Conservation (phyloP, 2,113 vertebrate genomes). For the Oxygymnocypris stewartii region DNA sequence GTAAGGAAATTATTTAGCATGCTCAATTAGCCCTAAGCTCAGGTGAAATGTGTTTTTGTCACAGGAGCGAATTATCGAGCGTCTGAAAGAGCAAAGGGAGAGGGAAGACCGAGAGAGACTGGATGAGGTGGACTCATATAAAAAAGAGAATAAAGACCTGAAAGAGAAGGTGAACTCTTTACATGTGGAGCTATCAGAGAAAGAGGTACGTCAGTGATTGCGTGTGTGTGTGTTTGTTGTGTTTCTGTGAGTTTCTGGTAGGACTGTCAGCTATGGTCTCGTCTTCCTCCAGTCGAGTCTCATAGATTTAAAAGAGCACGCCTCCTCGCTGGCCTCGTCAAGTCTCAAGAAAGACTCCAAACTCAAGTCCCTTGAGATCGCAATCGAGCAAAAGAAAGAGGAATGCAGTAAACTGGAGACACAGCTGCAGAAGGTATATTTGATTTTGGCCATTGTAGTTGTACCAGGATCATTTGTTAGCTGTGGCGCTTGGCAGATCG, state of each 20-base stretch:
- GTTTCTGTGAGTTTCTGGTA: not conserved
- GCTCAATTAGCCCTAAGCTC: not conserved
- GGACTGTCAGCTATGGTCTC: slow-evolving; percentile 42
- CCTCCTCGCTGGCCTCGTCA: slow-evolving; percentile 93
- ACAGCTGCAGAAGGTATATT: slow-evolving; percentile 83
- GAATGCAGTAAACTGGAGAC: slow-evolving; percentile 99
- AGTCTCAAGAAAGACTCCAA: slow-evolving; percentile 97
- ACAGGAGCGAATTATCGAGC: slow-evolving; percentile 98
- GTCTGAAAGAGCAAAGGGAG: slow-evolving; percentile 97
- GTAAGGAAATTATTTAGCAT: not conserved
- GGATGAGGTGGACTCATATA: slow-evolving; percentile 93
- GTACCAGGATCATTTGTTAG: not conserved
- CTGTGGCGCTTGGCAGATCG: not conserved
- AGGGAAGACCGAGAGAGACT: slow-evolving; percentile 94
- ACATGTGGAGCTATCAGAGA: slow-evolving; percentile 94
- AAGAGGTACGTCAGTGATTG: slow-evolving; percentile 85
- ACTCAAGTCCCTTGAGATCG: slow-evolving; percentile 97
- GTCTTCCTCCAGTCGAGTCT: slow-evolving; percentile 86
- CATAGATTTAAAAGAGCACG: slow-evolving; percentile 97
- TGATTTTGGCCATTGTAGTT: not conserved
- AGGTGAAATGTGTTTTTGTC: slow-evolving; percentile 41
- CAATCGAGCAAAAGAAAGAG: slow-evolving; percentile 99
- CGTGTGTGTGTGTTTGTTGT: slow-evolving; percentile 10
- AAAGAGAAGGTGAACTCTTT: slow-evolving; percentile 96
- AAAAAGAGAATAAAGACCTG: slow-evolving; percentile 98